phyloP scores from a whole-genome alignment of 30 jellyfish, hydroid and myxozoan species.

The Calvadosia cruxmelitensis region DNA sequence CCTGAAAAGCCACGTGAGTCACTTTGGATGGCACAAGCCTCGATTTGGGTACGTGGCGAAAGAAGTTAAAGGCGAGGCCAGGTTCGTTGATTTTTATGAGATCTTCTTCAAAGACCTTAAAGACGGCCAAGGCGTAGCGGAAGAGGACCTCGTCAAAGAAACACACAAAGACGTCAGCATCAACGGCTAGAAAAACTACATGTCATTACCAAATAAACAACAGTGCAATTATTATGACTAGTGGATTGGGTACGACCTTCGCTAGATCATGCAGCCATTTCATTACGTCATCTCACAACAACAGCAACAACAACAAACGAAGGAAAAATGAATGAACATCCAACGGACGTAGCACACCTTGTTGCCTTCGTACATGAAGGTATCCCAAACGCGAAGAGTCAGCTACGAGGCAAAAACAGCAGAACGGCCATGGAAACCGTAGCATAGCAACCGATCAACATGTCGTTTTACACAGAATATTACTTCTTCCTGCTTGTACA shows the following conservation, averaged over 20 bases:
- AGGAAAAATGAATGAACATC: not conserved
- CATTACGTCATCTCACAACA: no score
- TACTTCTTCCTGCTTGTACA: no score
- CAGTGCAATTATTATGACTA: no score
- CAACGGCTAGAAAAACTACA: no score
- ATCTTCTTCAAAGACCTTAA: slow-evolving; percentile 88
- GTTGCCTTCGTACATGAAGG: slow-evolving; percentile 78
- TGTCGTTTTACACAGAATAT: no score
- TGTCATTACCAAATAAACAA: no score
- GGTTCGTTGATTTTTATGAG: slow-evolving; percentile 44
- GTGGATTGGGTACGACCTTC: no score
- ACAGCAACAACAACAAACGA: no score
- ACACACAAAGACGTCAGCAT: no score
- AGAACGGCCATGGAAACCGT: not conserved
- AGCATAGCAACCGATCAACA: not conserved
- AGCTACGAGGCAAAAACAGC: slow-evolving; percentile 19
- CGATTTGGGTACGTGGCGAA: slow-evolving; percentile 56
- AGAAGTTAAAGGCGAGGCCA: slow-evolving; percentile 41
- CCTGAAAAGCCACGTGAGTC: slow-evolving; percentile 54
- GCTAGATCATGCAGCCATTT: no score
- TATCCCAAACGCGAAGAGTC: slow-evolving; percentile 76
- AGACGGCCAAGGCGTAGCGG: slow-evolving; percentile 75
- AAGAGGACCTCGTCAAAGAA: slow-evolving; percentile 74
- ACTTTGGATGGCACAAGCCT: slow-evolving; percentile 37
- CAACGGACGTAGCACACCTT: slow-evolving; percentile 29